phyloP scores from a whole-genome alignment of 2,113 vertebrate species.

The Emydura subglobosa region DNA sequence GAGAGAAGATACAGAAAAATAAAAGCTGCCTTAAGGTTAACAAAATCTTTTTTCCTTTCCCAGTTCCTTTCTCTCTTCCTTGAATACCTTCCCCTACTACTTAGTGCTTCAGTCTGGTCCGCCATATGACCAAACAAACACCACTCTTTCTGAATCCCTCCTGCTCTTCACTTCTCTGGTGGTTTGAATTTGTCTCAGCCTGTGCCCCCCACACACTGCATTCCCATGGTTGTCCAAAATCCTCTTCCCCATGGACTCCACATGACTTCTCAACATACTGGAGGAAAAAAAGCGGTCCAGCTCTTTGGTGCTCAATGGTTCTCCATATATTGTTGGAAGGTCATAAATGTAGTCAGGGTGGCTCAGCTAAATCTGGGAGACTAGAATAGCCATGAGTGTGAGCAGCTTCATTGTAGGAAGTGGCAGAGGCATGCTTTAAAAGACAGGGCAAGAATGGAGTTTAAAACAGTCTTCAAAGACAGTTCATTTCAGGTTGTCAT shows the following conservation, averaged over 20 bases:
- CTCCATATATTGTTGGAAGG: conserved; percentile 12
- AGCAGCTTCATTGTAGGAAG: conserved; percentile 26
- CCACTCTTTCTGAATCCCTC: neutral
- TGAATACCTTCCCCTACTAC: neutral
- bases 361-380: conserved; percentile 12
- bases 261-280: neutral
- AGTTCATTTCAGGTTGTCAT: neutral
- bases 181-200: neutral
- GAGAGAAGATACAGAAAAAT: conserved; percentile 26
- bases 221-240: neutral
- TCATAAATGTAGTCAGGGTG: neutral
- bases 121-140: neutral
- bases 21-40: conserved; percentile 30
- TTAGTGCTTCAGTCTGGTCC: neutral
- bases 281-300: neutral
- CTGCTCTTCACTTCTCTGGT: neutral
- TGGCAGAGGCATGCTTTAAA: neutral
- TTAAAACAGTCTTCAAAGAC: neutral
- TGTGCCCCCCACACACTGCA: neutral
- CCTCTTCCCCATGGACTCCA: neutral
- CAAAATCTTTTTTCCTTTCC: neutral
- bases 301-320: conserved; percentile 5
- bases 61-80: neutral
- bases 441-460: conserved; percentile 9
- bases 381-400: neutral